These are phyloP conservation scores for Mionectes macconnelli DNA, from an alignment of 2,113 vertebrate species.

Conservation along the genomic window DNA sequence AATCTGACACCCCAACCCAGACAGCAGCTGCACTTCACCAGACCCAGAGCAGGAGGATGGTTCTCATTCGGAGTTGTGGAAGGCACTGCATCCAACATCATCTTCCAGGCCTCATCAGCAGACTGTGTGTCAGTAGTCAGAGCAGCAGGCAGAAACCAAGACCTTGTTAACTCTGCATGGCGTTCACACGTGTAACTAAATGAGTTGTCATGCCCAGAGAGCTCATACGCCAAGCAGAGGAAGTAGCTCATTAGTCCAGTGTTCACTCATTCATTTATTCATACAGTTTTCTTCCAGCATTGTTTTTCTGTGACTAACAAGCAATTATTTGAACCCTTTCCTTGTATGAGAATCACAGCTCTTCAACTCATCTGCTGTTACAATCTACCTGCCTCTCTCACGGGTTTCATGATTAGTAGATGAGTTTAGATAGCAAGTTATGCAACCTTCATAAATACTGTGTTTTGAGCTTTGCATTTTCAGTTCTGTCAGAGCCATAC, in stretches of 20 bases:
- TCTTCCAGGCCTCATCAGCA: not conserved
- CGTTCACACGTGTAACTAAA: not conserved
- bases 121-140: not conserved
- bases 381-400: constrained; percentile 5
- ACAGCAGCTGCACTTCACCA: rapidly evolving
- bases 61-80: not conserved
- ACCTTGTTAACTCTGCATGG: not conserved
- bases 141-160: not conserved
- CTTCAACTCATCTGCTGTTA: not conserved
- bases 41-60: not conserved
- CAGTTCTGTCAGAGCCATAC: not conserved
- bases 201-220: not conserved
- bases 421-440: not conserved
- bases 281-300: constrained; percentile 33
- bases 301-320: constrained; percentile 49
- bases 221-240: not conserved
- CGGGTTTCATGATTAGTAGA: not conserved
- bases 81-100: rapidly evolving
- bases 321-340: constrained; percentile 47
- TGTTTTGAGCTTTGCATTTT: not conserved
- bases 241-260: constrained; percentile 16
- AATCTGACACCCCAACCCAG: rapidly evolving
- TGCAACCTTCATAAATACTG: not conserved
- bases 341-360: not conserved
- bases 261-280: constrained; percentile 31